Evolutionary conservation across 2,113 vertebrate species (phyloP), one percentile per base, ranked within the genome.

Genomic region (Crotophaga sulcirostris): DNA sequence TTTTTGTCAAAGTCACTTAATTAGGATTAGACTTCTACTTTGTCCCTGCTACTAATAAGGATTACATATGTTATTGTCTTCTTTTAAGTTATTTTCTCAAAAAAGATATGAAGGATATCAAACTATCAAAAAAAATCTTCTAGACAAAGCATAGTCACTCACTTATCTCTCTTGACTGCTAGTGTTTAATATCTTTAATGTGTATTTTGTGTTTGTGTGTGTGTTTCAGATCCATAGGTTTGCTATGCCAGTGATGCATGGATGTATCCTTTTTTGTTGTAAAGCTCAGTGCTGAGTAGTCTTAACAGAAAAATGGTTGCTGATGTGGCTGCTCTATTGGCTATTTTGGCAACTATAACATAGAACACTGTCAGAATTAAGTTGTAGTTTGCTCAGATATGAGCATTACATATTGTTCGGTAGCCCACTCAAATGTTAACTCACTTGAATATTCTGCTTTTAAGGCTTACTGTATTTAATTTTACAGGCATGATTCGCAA

Each of bases 261-360:
- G 99, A 97, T 99, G 99, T 99, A 99, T 99, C 99, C 98, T 99
- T 99, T 44, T 4, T 31, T n/a, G 13, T 13, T 26, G 40, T n/a
- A 40, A 59, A 74, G 24, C 74, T 87, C 24, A 16, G 8, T 55
- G 42, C 38, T 89, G 40, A 69, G 24, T 92, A 51, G 42, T 81
- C 52, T 11, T 44, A 42, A 26, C n/a, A 45, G 63, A 68, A 70
- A 81, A 88, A 45, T 60, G 84, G 7, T 38, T 88, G 45, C 63
- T 92, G 25, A 3, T 49, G 62, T 33, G 40, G 33, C 74, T 92
- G 73, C 28, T 44, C 4, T 38, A 0, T 13, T 78, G 42, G 40
- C 25, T 38, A 2, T 24, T 20, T 47, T 66, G 40, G 34, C 29
- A 89, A 25, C 55, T 70, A 0, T 11, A 78, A 16, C 17, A 7